These are phyloP conservation scores for Dendrocincla fuliginosa DNA, from an alignment of 2,797 vertebrate species.

Conservation along the genomic window DNA sequence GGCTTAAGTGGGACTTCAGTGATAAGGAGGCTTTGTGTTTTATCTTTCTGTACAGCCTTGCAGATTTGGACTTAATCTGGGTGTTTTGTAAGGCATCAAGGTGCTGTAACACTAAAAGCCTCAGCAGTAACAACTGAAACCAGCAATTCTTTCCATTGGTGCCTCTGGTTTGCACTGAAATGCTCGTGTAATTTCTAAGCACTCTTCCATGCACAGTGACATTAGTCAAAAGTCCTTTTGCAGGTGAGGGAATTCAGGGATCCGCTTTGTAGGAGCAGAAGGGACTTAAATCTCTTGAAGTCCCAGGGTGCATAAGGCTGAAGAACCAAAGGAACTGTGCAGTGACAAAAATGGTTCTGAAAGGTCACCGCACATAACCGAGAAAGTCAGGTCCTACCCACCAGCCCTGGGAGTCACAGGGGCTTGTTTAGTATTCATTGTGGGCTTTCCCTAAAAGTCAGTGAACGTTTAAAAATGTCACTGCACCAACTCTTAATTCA, in stretches of 20 bases:
- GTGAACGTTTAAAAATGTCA: constrained; percentile 41
- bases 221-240: constrained; percentile 4
- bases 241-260: background rate
- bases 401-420: background rate
- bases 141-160: background rate
- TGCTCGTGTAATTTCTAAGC: background rate
- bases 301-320: background rate
- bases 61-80: constrained; percentile 3
- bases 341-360: background rate
- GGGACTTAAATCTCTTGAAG: background rate
- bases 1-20: background rate
- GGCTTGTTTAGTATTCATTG: constrained; percentile 12
- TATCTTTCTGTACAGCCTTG: constrained; percentile 3
- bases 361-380: background rate
- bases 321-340: background rate
- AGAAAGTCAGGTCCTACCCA: background rate
- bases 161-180: background rate
- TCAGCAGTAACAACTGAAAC: background rate
- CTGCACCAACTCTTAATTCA: background rate
- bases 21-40: constrained; percentile 21
- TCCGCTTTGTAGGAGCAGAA: background rate
- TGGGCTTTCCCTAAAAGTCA: constrained; percentile 37
- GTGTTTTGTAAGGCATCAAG: background rate
- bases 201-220: background rate
- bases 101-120: background rate